phyloP scores from a whole-genome alignment of 2,797 vertebrate genomes.

The Danio tinwini region DNA sequence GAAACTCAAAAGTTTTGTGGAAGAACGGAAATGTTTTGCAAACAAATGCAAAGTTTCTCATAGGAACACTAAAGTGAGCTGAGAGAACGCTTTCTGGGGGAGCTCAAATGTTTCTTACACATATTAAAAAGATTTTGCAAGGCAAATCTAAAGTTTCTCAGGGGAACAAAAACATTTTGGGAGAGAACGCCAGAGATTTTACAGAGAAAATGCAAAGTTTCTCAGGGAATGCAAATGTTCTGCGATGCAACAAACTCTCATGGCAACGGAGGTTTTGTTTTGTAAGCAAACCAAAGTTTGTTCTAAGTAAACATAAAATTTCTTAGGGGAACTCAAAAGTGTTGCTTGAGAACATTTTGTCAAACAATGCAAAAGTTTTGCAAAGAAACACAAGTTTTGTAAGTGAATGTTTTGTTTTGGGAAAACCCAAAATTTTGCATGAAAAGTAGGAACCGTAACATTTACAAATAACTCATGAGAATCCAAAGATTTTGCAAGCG shows the following conservation, averaged over 20 bases:
- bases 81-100: too few relatives aligned
- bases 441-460: too few relatives aligned
- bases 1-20: background rate
- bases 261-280: background rate
- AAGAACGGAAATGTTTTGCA: background rate
- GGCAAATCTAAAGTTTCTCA: background rate
- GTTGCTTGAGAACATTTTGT: background rate
- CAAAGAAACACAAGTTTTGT: background rate
- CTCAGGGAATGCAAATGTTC: background rate
- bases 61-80: too few relatives aligned
- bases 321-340: rapidly evolving
- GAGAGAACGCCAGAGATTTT: background rate
- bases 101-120: too few relatives aligned
- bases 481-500: too few relatives aligned
- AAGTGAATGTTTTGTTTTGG: rapidly evolving
- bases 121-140: background rate
- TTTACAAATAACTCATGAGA: too few relatives aligned
- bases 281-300: background rate
- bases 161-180: too few relatives aligned
- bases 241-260: background rate
- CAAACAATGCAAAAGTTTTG: rapidly evolving
- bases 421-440: background rate
- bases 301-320: background rate
- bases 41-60: too few relatives aligned
- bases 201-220: background rate